Evolutionary conservation across 2,113 vertebrate species (phyloP).

Genomic region (Rhinogobius similis): DNA sequence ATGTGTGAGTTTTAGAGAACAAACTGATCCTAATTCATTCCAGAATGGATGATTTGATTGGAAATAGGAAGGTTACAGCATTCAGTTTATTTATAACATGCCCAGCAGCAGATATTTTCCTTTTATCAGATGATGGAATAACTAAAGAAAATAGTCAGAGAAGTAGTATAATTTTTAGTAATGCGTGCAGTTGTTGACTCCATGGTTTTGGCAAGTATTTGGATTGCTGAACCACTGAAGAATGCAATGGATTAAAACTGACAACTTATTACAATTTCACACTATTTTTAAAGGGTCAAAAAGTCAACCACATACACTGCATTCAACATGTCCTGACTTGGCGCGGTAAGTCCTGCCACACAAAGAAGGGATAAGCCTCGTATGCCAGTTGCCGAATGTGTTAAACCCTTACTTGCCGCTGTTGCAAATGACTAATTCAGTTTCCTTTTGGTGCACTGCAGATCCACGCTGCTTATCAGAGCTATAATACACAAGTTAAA

Average conservation of each 20-base stretch:
- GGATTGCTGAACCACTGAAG: too few species aligned
- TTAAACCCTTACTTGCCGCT: slow-evolving; percentile 52
- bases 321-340: background rate
- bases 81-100: too few species aligned
- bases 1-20: too few species aligned
- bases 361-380: background rate
- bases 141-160: too few species aligned
- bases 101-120: too few species aligned
- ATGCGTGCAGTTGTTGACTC: too few species aligned
- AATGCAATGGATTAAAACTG: background rate
- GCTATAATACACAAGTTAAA: slow-evolving; percentile 45
- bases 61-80: too few species aligned
- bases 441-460: slow-evolving; percentile 37
- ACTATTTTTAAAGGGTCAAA: background rate
- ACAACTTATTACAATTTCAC: background rate
- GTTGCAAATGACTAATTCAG: slow-evolving; percentile 52
- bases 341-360: background rate
- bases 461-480: slow-evolving; percentile 37
- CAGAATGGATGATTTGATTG: too few species aligned
- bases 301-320: background rate
- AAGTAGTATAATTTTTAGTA: too few species aligned
- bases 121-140: too few species aligned
- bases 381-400: slow-evolving; percentile 38
- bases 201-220: too few species aligned
- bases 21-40: too few species aligned